Base-by-base conservation (phyloP, 1,140 invertebrate species). In the Thaumetopoea pityocampa region DNA sequence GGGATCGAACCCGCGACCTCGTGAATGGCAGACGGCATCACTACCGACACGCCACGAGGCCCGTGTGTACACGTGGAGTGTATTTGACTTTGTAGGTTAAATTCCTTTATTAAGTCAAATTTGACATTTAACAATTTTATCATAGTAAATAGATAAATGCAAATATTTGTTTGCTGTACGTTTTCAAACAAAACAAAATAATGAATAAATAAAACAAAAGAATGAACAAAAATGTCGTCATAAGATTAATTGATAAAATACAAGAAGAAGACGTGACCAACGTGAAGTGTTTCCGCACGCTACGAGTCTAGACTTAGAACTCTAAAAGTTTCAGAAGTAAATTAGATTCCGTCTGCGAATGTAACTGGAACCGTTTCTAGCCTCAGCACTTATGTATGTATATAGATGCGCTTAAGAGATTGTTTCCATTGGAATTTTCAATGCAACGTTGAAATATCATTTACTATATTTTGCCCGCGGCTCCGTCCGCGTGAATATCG, bases 381-480 rank as follows among this genome's bases (percentile, higher is more conserved):
- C 66, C 66, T 66, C 47, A 62, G 65, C 67, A 77, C 67, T 81
- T 77, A 70, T 69, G 64, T n/a, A n/a, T n/a, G n/a, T n/a, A n/a
- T n/a, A n/a, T 57, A 52, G 62, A 76, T 66, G 55, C 73, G 51
- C 35, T 51, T 40, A 6, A 15, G 16, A 23, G 15, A 14, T 2
- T 10, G 46, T 67, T 37, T 63, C 56, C 66, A 60, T 58, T 67
- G 30, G 27, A 11, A n/a, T n/a, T n/a, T n/a, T 22, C 14, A 17
- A 20, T 37, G 23, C 22, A 27, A 10, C 14, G 8, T 2, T 30
- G 8, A 1, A 16, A 17, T 16, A 9, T 20, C 9, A 0, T 12
- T 20, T 9, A n/a, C n/a, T 11, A 19, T 20, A 6, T 19, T 9
- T 2, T 10, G 0, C 5, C 1, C 4, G 3, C 1, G 14, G 1